Evolutionary conservation across 2,797 vertebrate genomes (phyloP).

Genomic region (Chaunax sp.): DNA sequence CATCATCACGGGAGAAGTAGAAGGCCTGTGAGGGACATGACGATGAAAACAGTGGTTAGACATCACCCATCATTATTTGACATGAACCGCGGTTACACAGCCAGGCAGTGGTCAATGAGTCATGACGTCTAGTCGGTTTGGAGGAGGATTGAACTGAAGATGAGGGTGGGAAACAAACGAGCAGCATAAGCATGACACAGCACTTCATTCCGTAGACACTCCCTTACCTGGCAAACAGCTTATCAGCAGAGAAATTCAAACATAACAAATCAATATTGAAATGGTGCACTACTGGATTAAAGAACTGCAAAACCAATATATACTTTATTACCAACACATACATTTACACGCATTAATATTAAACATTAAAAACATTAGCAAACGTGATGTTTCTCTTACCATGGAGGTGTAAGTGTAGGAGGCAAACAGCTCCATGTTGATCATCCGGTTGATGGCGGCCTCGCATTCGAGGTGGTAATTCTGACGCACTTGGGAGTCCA

Average conservation of each 20-base stretch:
- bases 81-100: conserved; percentile 26
- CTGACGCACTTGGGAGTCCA: conserved; percentile 89
- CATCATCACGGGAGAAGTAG: conserved; percentile 84
- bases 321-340: too few species aligned
- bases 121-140: conserved; percentile 1
- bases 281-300: too few species aligned
- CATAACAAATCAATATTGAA: too few species aligned
- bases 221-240: too few species aligned
- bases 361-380: background rate
- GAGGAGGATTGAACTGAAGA: background rate
- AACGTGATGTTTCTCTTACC: conserved; percentile 69
- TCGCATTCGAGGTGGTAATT: conserved; percentile 89
- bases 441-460: conserved; percentile 87
- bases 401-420: conserved; percentile 88
- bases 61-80: conserved; percentile 18
- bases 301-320: too few species aligned
- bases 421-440: conserved; percentile 86
- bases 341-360: background rate
- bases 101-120: conserved; percentile 22
- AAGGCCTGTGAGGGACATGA: conserved; percentile 66
- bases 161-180: too few species aligned
- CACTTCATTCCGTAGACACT: conserved; percentile 3
- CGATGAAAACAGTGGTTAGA: conserved; percentile 28
- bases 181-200: conserved; percentile 27
- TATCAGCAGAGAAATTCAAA: too few species aligned